Evolutionary conservation across 2,797 vertebrate genomes (phyloP).

Genomic region (Pseudochirops cupreus): DNA sequence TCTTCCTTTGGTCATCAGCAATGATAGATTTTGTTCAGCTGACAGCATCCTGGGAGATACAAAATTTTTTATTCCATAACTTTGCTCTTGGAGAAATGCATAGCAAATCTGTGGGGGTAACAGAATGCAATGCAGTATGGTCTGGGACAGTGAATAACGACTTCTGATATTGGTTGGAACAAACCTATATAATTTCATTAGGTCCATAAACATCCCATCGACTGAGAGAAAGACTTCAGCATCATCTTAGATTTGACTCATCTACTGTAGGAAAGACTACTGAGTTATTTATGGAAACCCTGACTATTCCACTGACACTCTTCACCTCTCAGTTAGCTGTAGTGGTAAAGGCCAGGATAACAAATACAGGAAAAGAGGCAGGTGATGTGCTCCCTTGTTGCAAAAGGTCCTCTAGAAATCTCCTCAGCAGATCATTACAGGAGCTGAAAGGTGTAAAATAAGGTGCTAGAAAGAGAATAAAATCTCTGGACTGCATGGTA

Average conservation of each 20-base stretch:
- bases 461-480: not conserved
- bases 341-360: not conserved
- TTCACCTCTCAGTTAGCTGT: slow-evolving; percentile 18
- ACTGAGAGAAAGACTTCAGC: slow-evolving; percentile 64
- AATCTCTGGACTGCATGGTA: not conserved
- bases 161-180: slow-evolving; percentile 71
- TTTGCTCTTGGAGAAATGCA: slow-evolving; percentile 59
- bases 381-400: not conserved
- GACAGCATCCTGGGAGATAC: slow-evolving; percentile 32
- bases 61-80: slow-evolving; percentile 54
- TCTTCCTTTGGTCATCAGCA: slow-evolving; percentile 58
- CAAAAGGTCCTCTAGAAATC: not conserved
- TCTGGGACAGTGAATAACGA: slow-evolving; percentile 68
- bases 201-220: slow-evolving; percentile 53
- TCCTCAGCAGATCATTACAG: not conserved
- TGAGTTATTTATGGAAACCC: slow-evolving; percentile 52
- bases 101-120: slow-evolving; percentile 68
- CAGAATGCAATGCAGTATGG: slow-evolving; percentile 56
- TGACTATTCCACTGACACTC: slow-evolving; percentile 42
- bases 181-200: slow-evolving; percentile 75
- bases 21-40: slow-evolving; percentile 53
- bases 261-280: slow-evolving; percentile 48
- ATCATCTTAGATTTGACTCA: slow-evolving; percentile 42
- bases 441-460: not conserved
- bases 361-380: not conserved